Percentiles rank a stretch among this genome's conserved stretches.
These are phyloP conservation scores for Epirrhoe alternata DNA, from an alignment of 2,888 invertebrate genomes.

Conservation along the genomic window DNA sequence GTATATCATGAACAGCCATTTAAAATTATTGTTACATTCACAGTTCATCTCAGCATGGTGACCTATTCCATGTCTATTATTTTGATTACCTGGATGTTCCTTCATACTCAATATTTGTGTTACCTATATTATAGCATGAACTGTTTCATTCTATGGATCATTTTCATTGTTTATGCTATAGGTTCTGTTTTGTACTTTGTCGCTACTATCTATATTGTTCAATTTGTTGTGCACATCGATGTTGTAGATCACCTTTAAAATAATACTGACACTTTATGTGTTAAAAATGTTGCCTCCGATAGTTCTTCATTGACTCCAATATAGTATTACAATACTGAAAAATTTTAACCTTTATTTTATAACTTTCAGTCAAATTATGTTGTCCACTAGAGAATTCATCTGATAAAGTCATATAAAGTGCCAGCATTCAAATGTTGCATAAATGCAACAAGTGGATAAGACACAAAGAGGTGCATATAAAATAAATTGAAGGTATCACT, in stretches of 20 bases:
- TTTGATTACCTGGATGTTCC: constrained; percentile 14
- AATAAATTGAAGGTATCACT: neutral
- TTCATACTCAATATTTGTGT: constrained; percentile 15
- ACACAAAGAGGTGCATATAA: neutral
- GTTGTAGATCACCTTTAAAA: constrained; percentile 27
- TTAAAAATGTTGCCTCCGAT: neutral
- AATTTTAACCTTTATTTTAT: neutral
- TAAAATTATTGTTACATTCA: constrained; percentile 17
- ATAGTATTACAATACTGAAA: neutral
- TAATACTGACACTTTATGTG: constrained; percentile 20
- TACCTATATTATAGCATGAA: constrained; percentile 17
- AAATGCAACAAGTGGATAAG: neutral
- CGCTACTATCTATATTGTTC: constrained; percentile 11
- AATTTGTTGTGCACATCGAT: constrained; percentile 26
- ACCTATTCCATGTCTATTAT: constrained; percentile 22
- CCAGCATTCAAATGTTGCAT: constrained; percentile 3
- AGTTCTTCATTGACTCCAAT: neutral
- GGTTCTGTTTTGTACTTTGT: constrained; percentile 12
- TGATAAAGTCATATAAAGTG: constrained; percentile 16
- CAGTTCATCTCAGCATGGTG: constrained; percentile 28
- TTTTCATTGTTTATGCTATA: constrained; percentile 17
- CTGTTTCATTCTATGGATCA: constrained; percentile 16
- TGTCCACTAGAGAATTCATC: neutral
- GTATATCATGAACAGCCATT: neutral
- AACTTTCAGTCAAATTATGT: neutral